A percentile compares a stretch with the other conserved stretches of the same genome.
Evolutionary conservation across 2,113 vertebrate species (phyloP).

Genomic region (Vimba vimba): DNA sequence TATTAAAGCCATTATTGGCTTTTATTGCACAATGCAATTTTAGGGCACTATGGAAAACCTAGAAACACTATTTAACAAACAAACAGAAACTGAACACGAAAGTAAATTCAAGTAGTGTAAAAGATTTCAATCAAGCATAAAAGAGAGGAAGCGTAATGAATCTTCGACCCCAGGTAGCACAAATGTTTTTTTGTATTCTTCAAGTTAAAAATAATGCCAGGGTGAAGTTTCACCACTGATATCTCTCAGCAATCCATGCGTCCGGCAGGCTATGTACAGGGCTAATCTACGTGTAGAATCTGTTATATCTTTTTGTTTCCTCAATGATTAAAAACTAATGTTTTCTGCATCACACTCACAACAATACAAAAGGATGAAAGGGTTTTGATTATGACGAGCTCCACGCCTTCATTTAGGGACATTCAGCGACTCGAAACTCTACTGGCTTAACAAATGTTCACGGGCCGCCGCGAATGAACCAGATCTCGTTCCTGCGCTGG

Average conservation of each 20-base stretch:
- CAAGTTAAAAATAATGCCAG: background rate
- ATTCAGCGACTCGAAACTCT: background rate
- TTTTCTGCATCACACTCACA: background rate
- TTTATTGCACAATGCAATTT: background rate
- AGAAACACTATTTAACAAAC: background rate
- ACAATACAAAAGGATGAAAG: background rate
- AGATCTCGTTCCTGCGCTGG: slow-evolving; percentile 84
- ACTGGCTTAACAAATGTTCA: slow-evolving; percentile 44
- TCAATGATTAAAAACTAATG: background rate
- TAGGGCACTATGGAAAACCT: background rate
- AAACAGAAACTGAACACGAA: background rate
- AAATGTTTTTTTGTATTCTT: background rate
- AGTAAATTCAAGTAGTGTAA: background rate
- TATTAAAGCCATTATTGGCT: background rate
- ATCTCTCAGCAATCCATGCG: background rate
- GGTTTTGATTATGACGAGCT: background rate
- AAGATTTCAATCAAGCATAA: background rate
- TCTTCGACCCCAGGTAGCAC: too few species aligned
- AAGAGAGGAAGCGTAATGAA: background rate
- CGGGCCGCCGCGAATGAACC: slow-evolving; percentile 76
- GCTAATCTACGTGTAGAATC: background rate
- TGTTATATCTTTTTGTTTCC: background rate
- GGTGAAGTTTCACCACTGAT: background rate
- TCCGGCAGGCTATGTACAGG: background rate
- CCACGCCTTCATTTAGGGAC: background rate